Evolutionary conservation across 2,113 vertebrate species (phyloP), one percentile per base, ranked within the genome.

Genomic region (Perca flavescens): DNA sequence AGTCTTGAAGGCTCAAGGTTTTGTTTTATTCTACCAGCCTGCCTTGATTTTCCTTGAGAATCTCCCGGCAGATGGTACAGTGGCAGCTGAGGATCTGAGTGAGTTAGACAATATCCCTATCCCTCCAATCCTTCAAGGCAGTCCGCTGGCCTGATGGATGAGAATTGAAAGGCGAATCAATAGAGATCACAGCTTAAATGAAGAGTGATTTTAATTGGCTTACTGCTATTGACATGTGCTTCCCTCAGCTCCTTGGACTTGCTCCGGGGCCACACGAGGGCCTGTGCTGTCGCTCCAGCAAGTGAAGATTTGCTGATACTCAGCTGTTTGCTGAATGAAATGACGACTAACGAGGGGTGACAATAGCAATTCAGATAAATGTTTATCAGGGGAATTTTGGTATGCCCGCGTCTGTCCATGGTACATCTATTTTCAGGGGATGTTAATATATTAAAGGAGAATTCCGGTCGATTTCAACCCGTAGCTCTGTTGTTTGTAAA

Each of bases 181-280:
- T 94, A 93, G 89, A 94, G 93, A 94, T 95, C 94, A 94, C 91
- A 94, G 85, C 83, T 85, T 91, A 91, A 94, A 95, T 93, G 92
- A 93, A 94, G 94, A 95, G 88, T 94, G 93, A 95, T 94, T 95
- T 94, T 92, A 94, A 95, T 92, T 93, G 93, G 89, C 92, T 94
- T 90, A 93, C 92, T 80, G 81, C 88, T 94, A 95, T 95, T 92
- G 93, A 95, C 84, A 58, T 66, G 73, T 60, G 75, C 65, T 79
- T 83, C 76, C 89, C 63, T 84, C 78, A 73, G 86, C 79, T 84
- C 53, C 70, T 90, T 80, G 81, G 86, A 91, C 89, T 80, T 67
- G 61, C 86, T 83, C 57, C 1, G 31, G 46, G 81, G 79, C 79
- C 71, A 60, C 74, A 53, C 0, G 22, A 49, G 79, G 74, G 67